Percentiles rank a stretch among this genome's conserved stretches.
Evolutionary conservation across 2,888 invertebrate species (phyloP).

Genomic region (Tiliacea citrago): DNA sequence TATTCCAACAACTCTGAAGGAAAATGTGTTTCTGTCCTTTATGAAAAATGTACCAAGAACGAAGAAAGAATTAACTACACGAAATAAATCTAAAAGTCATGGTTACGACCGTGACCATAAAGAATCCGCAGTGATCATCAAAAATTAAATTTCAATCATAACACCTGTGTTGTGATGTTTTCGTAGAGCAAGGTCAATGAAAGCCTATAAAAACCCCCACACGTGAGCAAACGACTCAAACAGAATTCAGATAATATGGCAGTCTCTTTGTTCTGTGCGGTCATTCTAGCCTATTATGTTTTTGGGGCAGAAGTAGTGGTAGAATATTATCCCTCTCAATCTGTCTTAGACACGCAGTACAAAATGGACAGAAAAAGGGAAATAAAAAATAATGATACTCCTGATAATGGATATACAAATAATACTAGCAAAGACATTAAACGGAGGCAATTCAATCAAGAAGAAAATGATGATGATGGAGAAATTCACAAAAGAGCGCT

Average conservation of each 20-base stretch:
- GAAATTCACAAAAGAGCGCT: conserved; percentile 76
- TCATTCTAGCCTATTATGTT: conserved; percentile 37
- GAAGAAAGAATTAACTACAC: conserved; percentile 33
- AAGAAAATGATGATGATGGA: conserved; percentile 29
- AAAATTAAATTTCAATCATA: conserved; percentile 88
- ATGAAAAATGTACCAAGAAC: conserved; percentile 39
- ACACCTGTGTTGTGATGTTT: conserved; percentile 85
- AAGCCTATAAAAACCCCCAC: conserved; percentile 76
- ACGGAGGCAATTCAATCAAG: conserved; percentile 41
- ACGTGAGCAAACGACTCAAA: conserved; percentile 32
- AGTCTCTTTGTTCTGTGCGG: conserved; percentile 36
- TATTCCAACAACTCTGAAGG: not conserved
- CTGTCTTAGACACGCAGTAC: conserved; percentile 47
- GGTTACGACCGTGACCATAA: conserved; percentile 74
- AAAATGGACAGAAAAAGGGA: conserved; percentile 54
- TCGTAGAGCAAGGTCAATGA: conserved; percentile 75
- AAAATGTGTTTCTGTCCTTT: conserved; percentile 24
- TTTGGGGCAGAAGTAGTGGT: conserved; percentile 70
- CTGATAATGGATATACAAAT: conserved; percentile 5
- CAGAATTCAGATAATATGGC: conserved; percentile 44
- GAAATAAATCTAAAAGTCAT: conserved; percentile 68
- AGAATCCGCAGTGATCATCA: conserved; percentile 76
- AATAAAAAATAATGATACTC: conserved; percentile 31
- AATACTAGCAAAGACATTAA: conserved; percentile 15
- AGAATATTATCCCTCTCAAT: conserved; percentile 81